A percentile compares a stretch with the other conserved stretches of the same genome.
Evolutionary conservation across 2,797 vertebrate genomes (phyloP).

Genomic region (Characodon lateralis): DNA sequence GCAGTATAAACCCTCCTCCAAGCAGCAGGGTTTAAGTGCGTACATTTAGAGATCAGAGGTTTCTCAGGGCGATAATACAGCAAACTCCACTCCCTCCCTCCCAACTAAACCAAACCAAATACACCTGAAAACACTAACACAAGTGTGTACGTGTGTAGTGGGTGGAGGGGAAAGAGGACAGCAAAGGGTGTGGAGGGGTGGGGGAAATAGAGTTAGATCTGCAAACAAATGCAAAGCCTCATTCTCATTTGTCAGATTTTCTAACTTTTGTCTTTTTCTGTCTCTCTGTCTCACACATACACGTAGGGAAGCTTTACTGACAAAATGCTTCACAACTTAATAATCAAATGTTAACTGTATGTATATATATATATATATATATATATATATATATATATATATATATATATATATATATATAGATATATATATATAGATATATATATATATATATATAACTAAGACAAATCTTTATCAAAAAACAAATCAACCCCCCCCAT

Average conservation of each 20-base stretch:
- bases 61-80: conserved; percentile 43
- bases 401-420: neutral
- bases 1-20: conserved; percentile 58
- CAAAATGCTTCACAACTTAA: neutral
- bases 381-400: too few relatives aligned
- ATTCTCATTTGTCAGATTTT: neutral
- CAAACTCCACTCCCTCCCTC: conserved; percentile 69
- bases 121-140: conserved; percentile 74
- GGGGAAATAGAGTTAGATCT: conserved; percentile 32
- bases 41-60: conserved; percentile 76
- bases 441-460: too few relatives aligned
- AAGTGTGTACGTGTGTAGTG: conserved; percentile 67
- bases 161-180: conserved; percentile 27
- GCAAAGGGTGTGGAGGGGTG: neutral
- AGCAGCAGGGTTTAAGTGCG: conserved; percentile 71
- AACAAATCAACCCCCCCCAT: too few relatives aligned
- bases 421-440: neutral
- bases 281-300: too few relatives aligned
- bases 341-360: neutral
- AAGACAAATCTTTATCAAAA: too few relatives aligned
- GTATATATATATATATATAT: neutral
- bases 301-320: neutral
- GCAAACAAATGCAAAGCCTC: conserved; percentile 54
- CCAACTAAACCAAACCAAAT: conserved; percentile 73
- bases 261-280: neutral